These are phyloP conservation scores for Tringa solitaria DNA, from an alignment of 2,113 vertebrate species.

Conservation along the genomic window DNA sequence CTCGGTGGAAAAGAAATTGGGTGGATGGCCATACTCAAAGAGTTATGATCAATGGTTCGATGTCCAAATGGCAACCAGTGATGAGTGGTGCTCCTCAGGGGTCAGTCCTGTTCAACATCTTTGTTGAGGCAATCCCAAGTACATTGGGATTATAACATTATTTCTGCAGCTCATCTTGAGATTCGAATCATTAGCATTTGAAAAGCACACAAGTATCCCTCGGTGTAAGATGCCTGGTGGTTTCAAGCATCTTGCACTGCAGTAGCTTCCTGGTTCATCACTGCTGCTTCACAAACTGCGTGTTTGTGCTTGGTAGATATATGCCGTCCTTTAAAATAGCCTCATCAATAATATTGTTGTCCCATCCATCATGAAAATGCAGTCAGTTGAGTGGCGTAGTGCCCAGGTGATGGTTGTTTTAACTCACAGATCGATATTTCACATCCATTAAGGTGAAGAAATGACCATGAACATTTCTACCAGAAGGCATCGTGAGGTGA, in stretches of 20 bases:
- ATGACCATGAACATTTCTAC: not conserved
- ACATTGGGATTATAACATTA: no score
- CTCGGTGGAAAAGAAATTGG: not conserved
- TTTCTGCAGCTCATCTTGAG: not conserved
- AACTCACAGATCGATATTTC: not conserved
- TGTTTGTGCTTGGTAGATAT: not conserved
- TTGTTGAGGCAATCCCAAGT: no score
- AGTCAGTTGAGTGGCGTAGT: not conserved
- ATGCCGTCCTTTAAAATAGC: not conserved
- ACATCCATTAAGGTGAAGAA: not conserved
- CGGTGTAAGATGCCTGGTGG: not conserved
- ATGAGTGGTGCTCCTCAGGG: not conserved
- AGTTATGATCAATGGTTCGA: not conserved
- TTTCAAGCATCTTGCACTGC: not conserved
- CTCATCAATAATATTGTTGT: not conserved
- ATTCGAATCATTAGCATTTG: not conserved
- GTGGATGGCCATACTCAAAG: not conserved
- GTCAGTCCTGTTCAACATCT: not conserved
- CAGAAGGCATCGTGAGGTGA: not conserved
- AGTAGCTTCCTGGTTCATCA: not conserved
- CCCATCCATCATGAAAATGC: not conserved
- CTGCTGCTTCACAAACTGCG: fast-evolving
- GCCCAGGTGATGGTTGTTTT: not conserved
- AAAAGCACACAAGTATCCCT: not conserved
- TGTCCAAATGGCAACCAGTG: not conserved